phyloP scores from a whole-genome alignment of 2,888 invertebrate species.

The Molanna angustata region DNA sequence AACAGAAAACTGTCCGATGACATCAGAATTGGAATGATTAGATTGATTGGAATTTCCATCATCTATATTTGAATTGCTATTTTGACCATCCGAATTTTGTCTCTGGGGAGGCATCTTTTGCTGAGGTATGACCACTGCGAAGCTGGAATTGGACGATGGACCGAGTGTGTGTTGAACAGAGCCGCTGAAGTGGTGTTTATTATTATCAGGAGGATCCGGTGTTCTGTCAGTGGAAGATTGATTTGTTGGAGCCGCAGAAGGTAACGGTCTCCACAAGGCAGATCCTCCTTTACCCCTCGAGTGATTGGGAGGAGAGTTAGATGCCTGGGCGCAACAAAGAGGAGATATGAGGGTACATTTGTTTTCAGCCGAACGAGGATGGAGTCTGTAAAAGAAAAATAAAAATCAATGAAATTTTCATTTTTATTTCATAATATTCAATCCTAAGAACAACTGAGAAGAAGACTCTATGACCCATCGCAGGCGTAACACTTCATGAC shows the following conservation, averaged over 20 bases:
- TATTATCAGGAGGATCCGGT: slow-evolving; percentile 25
- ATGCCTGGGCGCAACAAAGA: slow-evolving; percentile 62
- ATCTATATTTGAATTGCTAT: slow-evolving; percentile 4
- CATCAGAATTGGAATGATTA: slow-evolving; percentile 9
- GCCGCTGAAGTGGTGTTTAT: slow-evolving; percentile 27
- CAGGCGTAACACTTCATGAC: too few species aligned
- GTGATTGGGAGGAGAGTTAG: slow-evolving; percentile 35
- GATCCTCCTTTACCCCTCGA: slow-evolving; percentile 39
- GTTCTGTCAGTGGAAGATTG: slow-evolving; percentile 35
- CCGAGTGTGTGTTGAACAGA: slow-evolving; percentile 30
- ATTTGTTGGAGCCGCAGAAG: slow-evolving; percentile 37
- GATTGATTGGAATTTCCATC: slow-evolving; percentile 13
- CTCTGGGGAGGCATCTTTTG: slow-evolving; percentile 24
- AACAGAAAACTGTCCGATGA: slow-evolving; percentile 20
- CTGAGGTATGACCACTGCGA: slow-evolving; percentile 31
- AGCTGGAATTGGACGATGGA: slow-evolving; percentile 31
- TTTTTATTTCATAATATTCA: neutral
- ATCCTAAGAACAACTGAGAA: too few species aligned
- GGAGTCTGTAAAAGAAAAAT: slow-evolving; percentile 54
- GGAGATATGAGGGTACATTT: slow-evolving; percentile 82
- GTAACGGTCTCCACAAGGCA: slow-evolving; percentile 42
- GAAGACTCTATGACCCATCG: too few species aligned
- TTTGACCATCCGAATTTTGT: slow-evolving; percentile 12
- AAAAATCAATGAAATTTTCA: neutral
- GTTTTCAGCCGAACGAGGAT: slow-evolving; percentile 84